phyloP scores from a whole-genome alignment of 2,797 vertebrate genomes.

The Gouania willdenowi region DNA sequence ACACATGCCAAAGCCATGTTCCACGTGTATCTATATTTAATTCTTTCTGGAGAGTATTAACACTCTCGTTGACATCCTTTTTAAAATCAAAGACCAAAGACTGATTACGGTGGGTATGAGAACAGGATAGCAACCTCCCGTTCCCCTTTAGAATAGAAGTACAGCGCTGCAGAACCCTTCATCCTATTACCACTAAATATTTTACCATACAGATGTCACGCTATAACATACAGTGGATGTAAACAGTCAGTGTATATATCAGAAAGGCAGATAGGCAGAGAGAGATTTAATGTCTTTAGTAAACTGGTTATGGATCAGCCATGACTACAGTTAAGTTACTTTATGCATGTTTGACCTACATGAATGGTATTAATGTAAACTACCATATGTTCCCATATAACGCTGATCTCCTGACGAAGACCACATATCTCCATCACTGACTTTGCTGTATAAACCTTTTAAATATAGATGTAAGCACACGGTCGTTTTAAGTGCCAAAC shows the following conservation, averaged over 20 bases:
- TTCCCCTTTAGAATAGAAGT: slow-evolving; percentile 3
- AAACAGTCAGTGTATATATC: slow-evolving; percentile 49
- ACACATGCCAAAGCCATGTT: not conserved
- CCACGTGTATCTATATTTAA: not conserved
- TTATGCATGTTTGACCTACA: slow-evolving; percentile 41
- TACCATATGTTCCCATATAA: not conserved
- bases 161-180: not conserved
- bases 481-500: not conserved
- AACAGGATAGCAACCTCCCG: no score
- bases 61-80: no score
- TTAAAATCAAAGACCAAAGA: slow-evolving; percentile 19
- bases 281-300: slow-evolving; percentile 10
- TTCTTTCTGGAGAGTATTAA: no score
- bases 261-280: slow-evolving; percentile 14
- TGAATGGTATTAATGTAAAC: slow-evolving; percentile 23
- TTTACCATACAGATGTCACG: slow-evolving; percentile 23
- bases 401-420: not conserved
- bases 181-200: slow-evolving; percentile 38
- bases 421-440: not conserved
- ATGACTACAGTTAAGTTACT: slow-evolving; percentile 17
- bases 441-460: not conserved
- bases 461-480: not conserved
- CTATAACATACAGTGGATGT: slow-evolving; percentile 31
- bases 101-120: no score
- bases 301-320: slow-evolving; percentile 10